These are phyloP conservation scores for Cyclargus thomasi DNA, from an alignment of 1,140 invertebrate genomes.

Conservation along the genomic window DNA sequence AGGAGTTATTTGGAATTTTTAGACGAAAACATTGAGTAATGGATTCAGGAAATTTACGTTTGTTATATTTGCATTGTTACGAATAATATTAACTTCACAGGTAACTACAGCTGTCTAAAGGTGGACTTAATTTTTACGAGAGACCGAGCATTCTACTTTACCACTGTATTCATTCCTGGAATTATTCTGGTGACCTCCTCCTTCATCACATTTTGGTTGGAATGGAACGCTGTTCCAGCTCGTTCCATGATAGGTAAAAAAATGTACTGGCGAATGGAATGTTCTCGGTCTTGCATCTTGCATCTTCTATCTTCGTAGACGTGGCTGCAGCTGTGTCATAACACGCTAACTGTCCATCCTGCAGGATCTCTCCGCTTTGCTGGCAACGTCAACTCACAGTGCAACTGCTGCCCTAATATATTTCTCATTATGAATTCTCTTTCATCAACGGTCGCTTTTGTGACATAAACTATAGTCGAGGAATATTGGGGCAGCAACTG, in stretches of 20 bases:
- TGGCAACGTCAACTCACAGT: constrained; percentile 33
- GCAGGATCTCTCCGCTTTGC: constrained; percentile 49
- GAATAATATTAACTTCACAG: constrained; percentile 76
- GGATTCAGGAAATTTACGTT: constrained; percentile 17
- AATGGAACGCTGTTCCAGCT: constrained; percentile 93
- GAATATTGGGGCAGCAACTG: background rate
- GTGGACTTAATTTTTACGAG: constrained; percentile 88
- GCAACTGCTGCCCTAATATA: background rate
- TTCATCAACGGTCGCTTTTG: background rate
- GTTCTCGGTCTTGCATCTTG: constrained; percentile 62
- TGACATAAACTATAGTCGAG: background rate
- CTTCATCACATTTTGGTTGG: constrained; percentile 94
- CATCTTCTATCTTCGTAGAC: constrained; percentile 52
- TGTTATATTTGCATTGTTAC: constrained; percentile 35
- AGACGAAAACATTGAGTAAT: constrained; percentile 24
- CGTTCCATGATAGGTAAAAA: constrained; percentile 90
- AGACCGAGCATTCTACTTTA: constrained; percentile 92
- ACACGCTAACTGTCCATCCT: constrained; percentile 54
- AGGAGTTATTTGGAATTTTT: constrained; percentile 72
- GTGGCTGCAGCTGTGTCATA: constrained; percentile 58
- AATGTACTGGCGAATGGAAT: constrained; percentile 60
- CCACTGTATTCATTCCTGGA: constrained; percentile 93
- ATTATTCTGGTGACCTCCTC: constrained; percentile 93
- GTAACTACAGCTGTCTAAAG: constrained; percentile 93
- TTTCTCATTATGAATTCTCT: background rate